phyloP scores from a whole-genome alignment of 2,888 invertebrate genomes.

The Eristalis arbustorum region DNA sequence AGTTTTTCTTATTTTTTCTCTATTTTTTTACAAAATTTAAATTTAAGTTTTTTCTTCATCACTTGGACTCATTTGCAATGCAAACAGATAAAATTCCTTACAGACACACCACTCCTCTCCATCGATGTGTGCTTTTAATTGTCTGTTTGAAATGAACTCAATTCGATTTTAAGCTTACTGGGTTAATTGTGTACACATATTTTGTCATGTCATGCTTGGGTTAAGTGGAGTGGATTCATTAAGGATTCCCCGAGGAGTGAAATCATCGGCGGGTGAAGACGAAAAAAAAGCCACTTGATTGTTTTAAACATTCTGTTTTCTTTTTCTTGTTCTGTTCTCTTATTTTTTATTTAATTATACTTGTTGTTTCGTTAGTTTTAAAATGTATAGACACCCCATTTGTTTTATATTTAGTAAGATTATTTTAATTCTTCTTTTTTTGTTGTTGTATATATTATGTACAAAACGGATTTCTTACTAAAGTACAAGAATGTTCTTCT shows the following conservation, averaged over 20 bases:
- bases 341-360: conserved; percentile 45
- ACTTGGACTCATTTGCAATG: neutral
- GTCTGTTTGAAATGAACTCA: neutral
- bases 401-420: conserved; percentile 18
- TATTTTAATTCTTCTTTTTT: conserved; percentile 4
- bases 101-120: neutral
- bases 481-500: conserved; percentile 13
- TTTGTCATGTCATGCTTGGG: neutral
- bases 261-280: too few species aligned
- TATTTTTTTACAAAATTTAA: neutral
- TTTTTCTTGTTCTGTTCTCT: neutral
- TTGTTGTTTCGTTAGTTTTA: conserved; percentile 14
- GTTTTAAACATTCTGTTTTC: conserved; percentile 26
- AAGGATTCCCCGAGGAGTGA: neutral
- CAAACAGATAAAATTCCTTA: neutral
- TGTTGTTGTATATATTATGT: conserved; percentile 37
- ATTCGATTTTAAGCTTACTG: neutral
- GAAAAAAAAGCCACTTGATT: conserved; percentile 24
- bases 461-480: conserved; percentile 45
- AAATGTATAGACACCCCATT: conserved; percentile 47
- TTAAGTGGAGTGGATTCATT: neutral
- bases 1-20: neutral
- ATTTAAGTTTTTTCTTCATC: neutral
- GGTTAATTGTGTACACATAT: neutral
- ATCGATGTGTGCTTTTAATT: neutral